A percentile compares a stretch with the other conserved stretches of the same genome.
Conservation (phyloP, 2,888 invertebrate genomes). For the Stenotaenia linearis region DNA sequence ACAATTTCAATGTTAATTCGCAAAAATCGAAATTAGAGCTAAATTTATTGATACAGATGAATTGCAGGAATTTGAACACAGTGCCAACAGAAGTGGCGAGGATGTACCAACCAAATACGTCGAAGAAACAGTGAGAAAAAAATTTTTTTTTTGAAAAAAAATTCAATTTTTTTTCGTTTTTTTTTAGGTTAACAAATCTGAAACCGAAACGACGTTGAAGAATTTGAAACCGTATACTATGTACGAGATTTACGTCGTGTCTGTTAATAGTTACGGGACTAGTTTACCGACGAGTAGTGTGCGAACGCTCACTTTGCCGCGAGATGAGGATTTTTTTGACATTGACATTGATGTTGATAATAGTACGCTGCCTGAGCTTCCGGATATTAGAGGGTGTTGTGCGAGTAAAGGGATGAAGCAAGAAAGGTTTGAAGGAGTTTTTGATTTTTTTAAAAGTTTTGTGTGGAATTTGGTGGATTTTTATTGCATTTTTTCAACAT, state of each 20-base stretch:
- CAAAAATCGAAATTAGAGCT: background rate
- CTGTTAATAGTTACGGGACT: conserved; percentile 66
- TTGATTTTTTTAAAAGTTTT: no score
- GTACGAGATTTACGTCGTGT: conserved; percentile 71
- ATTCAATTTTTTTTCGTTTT: conserved; percentile 5
- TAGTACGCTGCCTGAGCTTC: conserved; percentile 61
- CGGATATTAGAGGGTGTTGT: conserved; percentile 70
- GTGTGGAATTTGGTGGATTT: no score
- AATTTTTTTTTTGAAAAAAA: no score
- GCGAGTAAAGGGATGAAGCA: conserved; percentile 54
- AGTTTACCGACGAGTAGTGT: conserved; percentile 70
- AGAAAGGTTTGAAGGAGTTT: background rate
- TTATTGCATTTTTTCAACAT: no score
- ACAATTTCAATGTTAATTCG: background rate
- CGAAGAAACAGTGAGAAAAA: background rate
- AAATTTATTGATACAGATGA: background rate
- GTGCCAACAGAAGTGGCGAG: background rate
- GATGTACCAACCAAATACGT: background rate
- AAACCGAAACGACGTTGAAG: conserved; percentile 54
- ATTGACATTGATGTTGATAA: conserved; percentile 52
- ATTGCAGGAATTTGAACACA: background rate
- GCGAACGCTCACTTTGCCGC: conserved; percentile 61
- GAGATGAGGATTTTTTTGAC: conserved; percentile 43
- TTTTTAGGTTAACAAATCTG: conserved; percentile 32
- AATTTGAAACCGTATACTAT: conserved; percentile 69